Conservation (phyloP, 2,113 vertebrate genomes). For the Camelus dromedarius region DNA sequence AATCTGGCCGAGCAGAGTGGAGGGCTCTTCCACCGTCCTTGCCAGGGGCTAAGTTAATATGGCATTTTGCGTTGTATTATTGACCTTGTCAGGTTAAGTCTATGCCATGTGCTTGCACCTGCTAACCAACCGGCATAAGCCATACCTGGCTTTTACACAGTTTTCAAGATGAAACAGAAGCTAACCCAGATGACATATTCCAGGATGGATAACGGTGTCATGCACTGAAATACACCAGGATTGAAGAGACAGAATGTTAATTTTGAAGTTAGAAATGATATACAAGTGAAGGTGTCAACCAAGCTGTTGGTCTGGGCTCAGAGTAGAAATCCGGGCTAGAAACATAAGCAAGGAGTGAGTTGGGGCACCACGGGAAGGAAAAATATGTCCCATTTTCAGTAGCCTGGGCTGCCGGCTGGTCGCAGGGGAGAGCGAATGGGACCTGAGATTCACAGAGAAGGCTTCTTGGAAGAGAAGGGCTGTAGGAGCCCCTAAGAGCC, state of each 20-base stretch:
- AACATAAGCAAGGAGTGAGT: fast-evolving
- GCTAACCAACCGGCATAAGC: background rate
- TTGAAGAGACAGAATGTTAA: background rate
- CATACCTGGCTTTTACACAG: background rate
- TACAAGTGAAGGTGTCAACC: background rate
- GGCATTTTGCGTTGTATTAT: background rate
- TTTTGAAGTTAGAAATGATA: background rate
- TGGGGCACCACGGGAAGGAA: background rate
- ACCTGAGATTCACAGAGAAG: background rate
- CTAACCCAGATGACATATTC: background rate
- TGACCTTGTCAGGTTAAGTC: background rate
- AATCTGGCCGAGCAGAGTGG: fast-evolving
- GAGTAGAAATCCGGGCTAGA: background rate
- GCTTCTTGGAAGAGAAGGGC: background rate
- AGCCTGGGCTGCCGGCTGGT: fast-evolving
- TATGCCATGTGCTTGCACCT: background rate
- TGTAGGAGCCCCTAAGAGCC: background rate
- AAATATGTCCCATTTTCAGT: no score
- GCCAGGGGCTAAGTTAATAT: fast-evolving
- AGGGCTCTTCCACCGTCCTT: fast-evolving
- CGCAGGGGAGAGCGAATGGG: fast-evolving
- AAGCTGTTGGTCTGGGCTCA: background rate
- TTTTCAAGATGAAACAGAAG: background rate
- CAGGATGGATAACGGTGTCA: no score
- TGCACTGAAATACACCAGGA: no score